Conservation (phyloP, 2,113 vertebrate species). For the Peromyscus leucopus region DNA sequence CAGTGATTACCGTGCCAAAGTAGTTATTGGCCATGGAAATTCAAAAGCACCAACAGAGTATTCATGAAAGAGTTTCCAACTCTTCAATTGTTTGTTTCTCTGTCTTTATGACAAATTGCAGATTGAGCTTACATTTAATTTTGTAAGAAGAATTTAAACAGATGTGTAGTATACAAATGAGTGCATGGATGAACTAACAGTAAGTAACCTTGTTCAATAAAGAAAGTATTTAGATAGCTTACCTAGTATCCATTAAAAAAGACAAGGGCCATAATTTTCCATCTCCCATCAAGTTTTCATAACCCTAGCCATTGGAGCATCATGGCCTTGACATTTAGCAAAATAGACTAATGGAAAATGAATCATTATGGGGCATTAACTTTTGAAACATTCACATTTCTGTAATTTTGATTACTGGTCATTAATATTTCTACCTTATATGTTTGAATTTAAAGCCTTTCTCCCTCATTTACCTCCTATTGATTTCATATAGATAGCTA, state of each 20-base stretch:
- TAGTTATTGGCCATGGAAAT: slow-evolving; percentile 73
- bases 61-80: slow-evolving; percentile 43
- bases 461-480: slow-evolving; percentile 25
- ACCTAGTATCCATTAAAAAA: not conserved
- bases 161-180: slow-evolving; percentile 24
- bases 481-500: slow-evolving; percentile 34
- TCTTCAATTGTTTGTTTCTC: slow-evolving; percentile 40
- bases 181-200: slow-evolving; percentile 44
- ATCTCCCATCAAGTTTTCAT: slow-evolving; percentile 42
- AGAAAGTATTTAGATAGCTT: slow-evolving; percentile 47
- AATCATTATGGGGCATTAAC: slow-evolving; percentile 37
- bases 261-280: not conserved
- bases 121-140: slow-evolving; percentile 54
- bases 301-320: slow-evolving; percentile 38
- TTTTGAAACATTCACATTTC: slow-evolving; percentile 27
- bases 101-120: slow-evolving; percentile 50
- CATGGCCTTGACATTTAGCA: slow-evolving; percentile 62
- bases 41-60: slow-evolving; percentile 48
- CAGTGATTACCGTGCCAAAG: slow-evolving; percentile 38
- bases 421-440: not conserved
- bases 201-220: slow-evolving; percentile 52
- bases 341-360: slow-evolving; percentile 51
- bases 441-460: slow-evolving; percentile 25
- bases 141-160: slow-evolving; percentile 54
- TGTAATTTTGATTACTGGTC: not conserved